Conservation (phyloP, 2,113 vertebrate species). For the Chamaea fasciata region DNA sequence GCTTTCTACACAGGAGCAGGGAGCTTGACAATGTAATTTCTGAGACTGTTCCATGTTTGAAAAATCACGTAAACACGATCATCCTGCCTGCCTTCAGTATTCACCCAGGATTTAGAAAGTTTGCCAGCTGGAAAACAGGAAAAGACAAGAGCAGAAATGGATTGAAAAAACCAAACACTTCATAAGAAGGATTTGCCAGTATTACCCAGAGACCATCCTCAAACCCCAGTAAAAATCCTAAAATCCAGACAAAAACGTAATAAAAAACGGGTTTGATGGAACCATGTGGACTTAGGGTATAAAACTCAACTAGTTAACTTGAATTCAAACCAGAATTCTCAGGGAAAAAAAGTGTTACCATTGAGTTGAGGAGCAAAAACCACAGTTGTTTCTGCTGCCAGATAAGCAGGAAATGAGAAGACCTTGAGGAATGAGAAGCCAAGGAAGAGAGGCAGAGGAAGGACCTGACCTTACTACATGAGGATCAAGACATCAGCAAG, state of each 20-base stretch:
- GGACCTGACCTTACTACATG: not conserved
- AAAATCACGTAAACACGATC: not conserved
- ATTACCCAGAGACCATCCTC: not conserved
- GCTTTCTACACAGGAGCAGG: not conserved
- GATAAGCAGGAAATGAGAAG: not conserved
- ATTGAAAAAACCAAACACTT: not conserved
- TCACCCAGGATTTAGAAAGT: not conserved
- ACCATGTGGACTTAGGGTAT: not conserved
- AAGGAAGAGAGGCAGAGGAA: not conserved
- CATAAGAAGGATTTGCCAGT: not conserved
- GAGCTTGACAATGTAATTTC: not conserved
- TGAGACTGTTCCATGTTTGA: not conserved
- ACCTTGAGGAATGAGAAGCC: not conserved
- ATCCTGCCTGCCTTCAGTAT: not conserved
- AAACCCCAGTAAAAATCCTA: not conserved
- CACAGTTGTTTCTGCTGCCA: not conserved
- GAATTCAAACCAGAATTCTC: not conserved
- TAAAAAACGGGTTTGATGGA: not conserved
- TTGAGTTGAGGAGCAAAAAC: not conserved
- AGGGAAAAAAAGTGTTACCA: not conserved
- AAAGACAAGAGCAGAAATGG: not conserved
- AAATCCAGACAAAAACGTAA: not conserved
- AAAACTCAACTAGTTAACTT: not conserved
- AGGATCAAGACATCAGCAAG: not conserved
- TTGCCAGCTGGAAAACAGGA: slow-evolving; percentile 42